These are phyloP conservation scores for Danio kyathit DNA, from an alignment of 2,797 vertebrate genomes.

Conservation along the genomic window DNA sequence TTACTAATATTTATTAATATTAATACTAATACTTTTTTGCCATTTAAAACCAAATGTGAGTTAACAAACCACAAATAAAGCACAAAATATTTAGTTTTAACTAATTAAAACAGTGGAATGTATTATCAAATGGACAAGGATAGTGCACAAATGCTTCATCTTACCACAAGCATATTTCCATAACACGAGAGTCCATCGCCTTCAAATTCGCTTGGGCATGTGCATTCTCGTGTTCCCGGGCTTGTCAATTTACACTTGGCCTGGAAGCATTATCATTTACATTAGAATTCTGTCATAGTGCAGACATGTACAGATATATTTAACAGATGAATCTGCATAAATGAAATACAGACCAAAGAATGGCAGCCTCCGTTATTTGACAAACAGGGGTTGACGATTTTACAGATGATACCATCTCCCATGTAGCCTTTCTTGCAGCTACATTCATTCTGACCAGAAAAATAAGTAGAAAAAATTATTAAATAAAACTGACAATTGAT, in stretches of 20 bases:
- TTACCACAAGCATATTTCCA: constrained; percentile 82
- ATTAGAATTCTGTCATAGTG: not conserved
- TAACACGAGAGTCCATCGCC: constrained; percentile 89
- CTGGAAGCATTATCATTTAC: constrained; percentile 68
- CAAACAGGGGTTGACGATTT: constrained; percentile 84
- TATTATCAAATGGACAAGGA: not conserved
- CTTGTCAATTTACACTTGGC: constrained; percentile 79
- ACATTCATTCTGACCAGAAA: constrained; percentile 83
- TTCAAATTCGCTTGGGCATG: constrained; percentile 78
- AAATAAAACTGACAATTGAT: no score
- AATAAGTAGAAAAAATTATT: not conserved
- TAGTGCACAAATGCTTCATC: constrained; percentile 24
- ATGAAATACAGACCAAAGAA: constrained; percentile 77
- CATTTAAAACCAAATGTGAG: no score
- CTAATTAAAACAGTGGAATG: no score
- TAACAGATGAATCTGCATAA: not conserved
- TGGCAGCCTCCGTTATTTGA: constrained; percentile 89
- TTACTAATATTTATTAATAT: no score
- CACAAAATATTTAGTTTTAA: no score
- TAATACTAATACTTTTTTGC: no score
- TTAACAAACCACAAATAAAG: not conserved
- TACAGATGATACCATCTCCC: constrained; percentile 85
- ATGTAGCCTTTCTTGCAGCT: constrained; percentile 86
- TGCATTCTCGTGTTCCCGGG: constrained; percentile 78
- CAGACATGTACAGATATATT: not conserved